phyloP scores from a whole-genome alignment of 1,140 invertebrate species.

The Drosophila bifasciata region DNA sequence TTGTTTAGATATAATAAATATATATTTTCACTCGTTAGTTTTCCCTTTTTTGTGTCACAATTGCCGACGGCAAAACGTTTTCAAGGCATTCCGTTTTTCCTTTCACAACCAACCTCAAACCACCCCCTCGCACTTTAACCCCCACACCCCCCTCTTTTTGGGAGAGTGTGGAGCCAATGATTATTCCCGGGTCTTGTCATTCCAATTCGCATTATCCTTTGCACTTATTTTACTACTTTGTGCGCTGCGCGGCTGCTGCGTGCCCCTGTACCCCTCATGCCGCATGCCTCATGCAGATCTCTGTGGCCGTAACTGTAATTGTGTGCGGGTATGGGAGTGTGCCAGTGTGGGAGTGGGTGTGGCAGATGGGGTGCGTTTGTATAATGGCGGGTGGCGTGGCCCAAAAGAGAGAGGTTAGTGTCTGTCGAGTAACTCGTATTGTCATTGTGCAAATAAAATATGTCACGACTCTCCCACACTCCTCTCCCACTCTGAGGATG shows the following conservation, averaged over 20 bases:
- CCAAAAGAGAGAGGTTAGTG: neutral
- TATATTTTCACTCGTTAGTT: no score
- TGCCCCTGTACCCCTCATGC: no score
- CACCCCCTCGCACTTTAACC: neutral
- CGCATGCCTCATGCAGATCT: slow-evolving; percentile 2
- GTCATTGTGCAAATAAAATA: slow-evolving; percentile 84
- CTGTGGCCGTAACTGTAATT: slow-evolving; percentile 40
- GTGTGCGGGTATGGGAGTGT: slow-evolving; percentile 26
- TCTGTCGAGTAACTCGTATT: slow-evolving; percentile 75
- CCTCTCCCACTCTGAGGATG: slow-evolving; percentile 27
- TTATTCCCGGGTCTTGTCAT: slow-evolving; percentile 83
- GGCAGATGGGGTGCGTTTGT: slow-evolving; percentile 61
- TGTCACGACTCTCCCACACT: slow-evolving; percentile 80
- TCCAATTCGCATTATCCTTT: slow-evolving; percentile 83
- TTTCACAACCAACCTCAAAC: neutral
- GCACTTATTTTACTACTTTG: slow-evolving; percentile 83
- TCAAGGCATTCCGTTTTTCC: slow-evolving; percentile 6
- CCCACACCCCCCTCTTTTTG: neutral
- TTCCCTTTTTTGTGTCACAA: neutral
- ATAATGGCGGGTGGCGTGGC: slow-evolving; percentile 68
- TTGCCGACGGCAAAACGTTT: slow-evolving; percentile 45
- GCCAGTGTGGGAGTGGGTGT: slow-evolving; percentile 9
- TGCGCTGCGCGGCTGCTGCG: slow-evolving; percentile 56
- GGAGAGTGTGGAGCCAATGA: slow-evolving; percentile 75
- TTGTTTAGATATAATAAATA: no score